Conservation (phyloP, 2,113 vertebrate genomes). For the Eulacestoma nigropectus region DNA sequence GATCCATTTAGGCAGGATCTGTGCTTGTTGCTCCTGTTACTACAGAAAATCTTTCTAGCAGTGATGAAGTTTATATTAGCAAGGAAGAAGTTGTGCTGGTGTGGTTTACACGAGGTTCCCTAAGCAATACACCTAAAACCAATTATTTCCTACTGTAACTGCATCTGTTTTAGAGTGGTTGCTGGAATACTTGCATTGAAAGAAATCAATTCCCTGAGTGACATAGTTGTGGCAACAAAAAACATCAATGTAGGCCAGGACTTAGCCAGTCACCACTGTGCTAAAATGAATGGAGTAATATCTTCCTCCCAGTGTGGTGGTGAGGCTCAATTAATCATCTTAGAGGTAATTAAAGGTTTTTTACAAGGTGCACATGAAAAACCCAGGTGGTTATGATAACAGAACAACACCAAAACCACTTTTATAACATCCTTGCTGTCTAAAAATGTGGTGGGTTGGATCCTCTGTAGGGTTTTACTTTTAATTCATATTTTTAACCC, state of each 20-base stretch:
- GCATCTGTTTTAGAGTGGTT: slow-evolving; percentile 10
- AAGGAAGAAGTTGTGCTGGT: not conserved
- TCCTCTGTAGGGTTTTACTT: not conserved
- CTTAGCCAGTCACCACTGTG: not conserved
- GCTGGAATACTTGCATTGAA: not conserved
- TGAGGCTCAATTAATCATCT: slow-evolving; percentile 35
- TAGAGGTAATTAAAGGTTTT: slow-evolving; percentile 12
- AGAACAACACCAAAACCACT: not conserved
- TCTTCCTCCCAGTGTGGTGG: not conserved
- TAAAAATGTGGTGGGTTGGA: not conserved
- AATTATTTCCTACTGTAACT: not conserved
- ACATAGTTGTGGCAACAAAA: slow-evolving; percentile 17
- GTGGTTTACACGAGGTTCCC: not conserved
- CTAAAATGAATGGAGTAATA: not conserved
- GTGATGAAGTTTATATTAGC: not conserved
- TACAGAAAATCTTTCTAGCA: not conserved
- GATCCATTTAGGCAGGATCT: not conserved
- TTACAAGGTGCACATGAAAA: not conserved
- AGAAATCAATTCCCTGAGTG: not conserved
- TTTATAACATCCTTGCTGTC: not conserved
- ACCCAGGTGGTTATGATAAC: not conserved
- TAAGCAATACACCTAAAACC: not conserved
- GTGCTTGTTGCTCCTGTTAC: not conserved
- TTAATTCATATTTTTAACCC: not conserved
- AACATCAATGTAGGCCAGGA: not conserved